Evolutionary conservation across 2,888 invertebrate genomes (phyloP).

Genomic region (Hymenopus coronatus): DNA sequence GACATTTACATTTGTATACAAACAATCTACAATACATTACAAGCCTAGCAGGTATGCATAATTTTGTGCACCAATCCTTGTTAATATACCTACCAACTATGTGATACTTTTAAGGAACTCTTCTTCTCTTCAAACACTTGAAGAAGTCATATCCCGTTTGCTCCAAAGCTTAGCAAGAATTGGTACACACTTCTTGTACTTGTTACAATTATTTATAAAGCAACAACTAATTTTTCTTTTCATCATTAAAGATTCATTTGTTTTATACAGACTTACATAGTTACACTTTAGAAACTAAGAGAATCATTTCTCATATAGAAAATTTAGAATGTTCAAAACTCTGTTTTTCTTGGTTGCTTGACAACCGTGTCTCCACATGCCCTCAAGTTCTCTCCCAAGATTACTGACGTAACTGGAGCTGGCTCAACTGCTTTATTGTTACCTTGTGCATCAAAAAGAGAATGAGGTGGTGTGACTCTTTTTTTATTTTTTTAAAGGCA

Average conservation of each 20-base stretch:
- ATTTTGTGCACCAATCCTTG: constrained; percentile 8
- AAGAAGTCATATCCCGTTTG: neutral
- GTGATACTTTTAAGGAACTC: neutral
- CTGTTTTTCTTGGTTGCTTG: neutral
- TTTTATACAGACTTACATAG: constrained; percentile 15
- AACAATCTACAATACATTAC: constrained; percentile 19
- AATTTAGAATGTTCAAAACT: constrained; percentile 17
- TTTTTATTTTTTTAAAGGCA: neutral
- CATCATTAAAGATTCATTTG: constrained; percentile 3
- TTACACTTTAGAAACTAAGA: constrained; percentile 5
- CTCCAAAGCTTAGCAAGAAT: neutral
- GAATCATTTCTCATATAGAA: neutral
- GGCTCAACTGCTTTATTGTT: neutral
- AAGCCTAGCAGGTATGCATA: constrained; percentile 14
- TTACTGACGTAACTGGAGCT: neutral
- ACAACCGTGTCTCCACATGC: neutral
- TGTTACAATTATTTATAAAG: constrained; percentile 20
- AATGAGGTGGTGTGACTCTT: neutral
- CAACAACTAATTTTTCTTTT: neutral
- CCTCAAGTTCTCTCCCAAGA: neutral
- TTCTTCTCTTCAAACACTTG: neutral
- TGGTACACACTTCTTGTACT: constrained; percentile 22
- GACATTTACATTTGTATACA: constrained; percentile 19
- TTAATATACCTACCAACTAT: constrained; percentile 7
- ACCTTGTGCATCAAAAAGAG: constrained; percentile 14